These are phyloP conservation scores for Rhagoletis pomonella DNA, from an alignment of 1,140 invertebrate species.

Conservation along the genomic window DNA sequence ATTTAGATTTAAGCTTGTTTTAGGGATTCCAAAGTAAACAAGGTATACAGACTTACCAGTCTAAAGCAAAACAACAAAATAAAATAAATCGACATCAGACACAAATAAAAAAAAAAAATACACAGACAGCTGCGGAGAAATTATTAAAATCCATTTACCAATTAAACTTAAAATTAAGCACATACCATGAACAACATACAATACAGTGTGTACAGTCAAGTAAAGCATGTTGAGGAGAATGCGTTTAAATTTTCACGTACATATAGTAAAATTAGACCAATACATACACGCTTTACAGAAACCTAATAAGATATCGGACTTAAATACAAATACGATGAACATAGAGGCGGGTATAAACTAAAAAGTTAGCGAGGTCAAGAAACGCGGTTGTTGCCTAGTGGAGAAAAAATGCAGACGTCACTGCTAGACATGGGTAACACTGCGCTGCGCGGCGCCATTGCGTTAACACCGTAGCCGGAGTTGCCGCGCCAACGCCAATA, in stretches of 20 bases:
- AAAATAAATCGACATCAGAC: not conserved
- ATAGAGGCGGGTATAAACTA: constrained; percentile 19
- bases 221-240: not conserved
- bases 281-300: constrained; percentile 48
- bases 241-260: not conserved
- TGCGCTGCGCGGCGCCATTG: too few relatives aligned
- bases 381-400: not conserved
- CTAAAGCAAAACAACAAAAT: constrained; percentile 6
- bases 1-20: constrained; percentile 28
- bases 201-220: not conserved
- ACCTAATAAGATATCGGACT: constrained; percentile 38
- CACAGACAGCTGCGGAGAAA: not conserved
- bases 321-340: not conserved
- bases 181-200: not conserved
- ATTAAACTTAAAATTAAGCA: not conserved
- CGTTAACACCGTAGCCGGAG: too few relatives aligned
- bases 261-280: constrained; percentile 34
- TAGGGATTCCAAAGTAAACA: constrained; percentile 40
- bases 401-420: not conserved
- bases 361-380: not conserved
- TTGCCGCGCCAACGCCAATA: too few relatives aligned
- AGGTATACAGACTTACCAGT: constrained; percentile 40
- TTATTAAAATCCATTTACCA: constrained; percentile 14
- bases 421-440: not conserved
- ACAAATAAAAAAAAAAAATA: not conserved